Base-by-base conservation (phyloP, 2,888 invertebrate genomes). In the Tetramorium bicarinatum region DNA sequence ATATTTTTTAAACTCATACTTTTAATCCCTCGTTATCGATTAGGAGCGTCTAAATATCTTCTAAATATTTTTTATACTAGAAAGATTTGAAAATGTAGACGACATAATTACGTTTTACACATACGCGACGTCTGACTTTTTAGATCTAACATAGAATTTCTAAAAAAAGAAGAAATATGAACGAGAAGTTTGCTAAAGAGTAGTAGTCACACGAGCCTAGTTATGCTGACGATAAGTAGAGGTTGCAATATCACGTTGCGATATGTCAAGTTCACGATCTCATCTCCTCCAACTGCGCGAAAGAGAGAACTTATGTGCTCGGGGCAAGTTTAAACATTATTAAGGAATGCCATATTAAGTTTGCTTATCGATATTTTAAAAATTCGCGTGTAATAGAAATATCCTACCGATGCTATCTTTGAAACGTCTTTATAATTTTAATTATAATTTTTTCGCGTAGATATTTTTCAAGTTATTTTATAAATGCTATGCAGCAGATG, bases 261-360 rank as follows among this genome's bases (percentile, higher is more conserved):
- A 29, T 38, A 80, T 85, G 85, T 87, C 87, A 87, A 89, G 88
- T 89, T 87, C 85, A 49, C 62, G 41, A 38, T 34, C 54, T 59
- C 49, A 44, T 66, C 11, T 34, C 11, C 9, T 25, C 0, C 64
- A 66, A 82, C 75, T 75, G 74, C 25, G 34, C 38, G 44, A 77
- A 56, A 29, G 29, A 29, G n/a, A 62, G 21, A 49, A 76, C 71
- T 38, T 54, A 25, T 47, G 59, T 29, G 47, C 3, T 80, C 47
- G 47, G 59, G 25, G 47, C 38, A 25, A 38, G 11, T 72, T 41
- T n/a, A 21, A 34, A 41, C 21, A 15, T 72, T 72, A 59, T 79
- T 72, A 44, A 79, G 21, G 34, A 29, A 9, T 49, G 62, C 49
- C 54, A 3, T 44, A 56, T 79, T 59, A 59, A 71, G 34, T 44